Evolutionary conservation across 2,113 vertebrate genomes (phyloP).

Genomic region (Pseudopipra pipra): DNA sequence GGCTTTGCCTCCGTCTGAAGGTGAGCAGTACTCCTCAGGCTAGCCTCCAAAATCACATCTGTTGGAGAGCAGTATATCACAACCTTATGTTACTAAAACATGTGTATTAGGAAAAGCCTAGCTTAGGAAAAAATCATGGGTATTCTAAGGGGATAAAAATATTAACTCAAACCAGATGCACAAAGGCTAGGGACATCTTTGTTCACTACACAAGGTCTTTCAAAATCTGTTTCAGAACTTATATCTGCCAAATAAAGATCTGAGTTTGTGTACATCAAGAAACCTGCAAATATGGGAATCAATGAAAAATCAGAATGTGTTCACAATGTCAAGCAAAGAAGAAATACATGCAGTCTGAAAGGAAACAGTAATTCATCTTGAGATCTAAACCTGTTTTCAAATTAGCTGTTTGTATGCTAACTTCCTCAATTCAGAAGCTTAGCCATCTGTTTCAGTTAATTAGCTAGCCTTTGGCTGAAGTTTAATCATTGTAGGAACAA

Average conservation of each 20-base stretch:
- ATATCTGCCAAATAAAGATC: neutral
- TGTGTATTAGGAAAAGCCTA: neutral
- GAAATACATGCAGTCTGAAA: neutral
- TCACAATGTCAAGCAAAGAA: neutral
- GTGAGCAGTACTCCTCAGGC: neutral
- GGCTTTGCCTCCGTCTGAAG: neutral
- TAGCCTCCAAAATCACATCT: conserved; percentile 12
- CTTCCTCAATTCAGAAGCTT: neutral
- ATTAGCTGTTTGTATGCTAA: neutral
- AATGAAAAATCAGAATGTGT: neutral
- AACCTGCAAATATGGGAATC: neutral
- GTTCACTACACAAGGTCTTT: neutral
- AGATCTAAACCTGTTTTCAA: neutral
- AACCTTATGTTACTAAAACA: conserved; percentile 23
- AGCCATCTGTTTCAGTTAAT: neutral
- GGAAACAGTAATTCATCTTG: neutral
- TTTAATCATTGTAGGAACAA: neutral
- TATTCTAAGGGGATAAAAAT: conserved; percentile 32
- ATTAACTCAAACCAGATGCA: conserved; percentile 38
- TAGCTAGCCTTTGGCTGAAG: neutral
- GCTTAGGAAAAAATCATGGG: neutral
- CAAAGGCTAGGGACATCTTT: neutral
- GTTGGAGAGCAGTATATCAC: neutral
- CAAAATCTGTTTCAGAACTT: neutral
- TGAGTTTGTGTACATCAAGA: neutral